Conservation (phyloP, 2,888 invertebrate genomes). For the Lepetodrilus schrolli region DNA sequence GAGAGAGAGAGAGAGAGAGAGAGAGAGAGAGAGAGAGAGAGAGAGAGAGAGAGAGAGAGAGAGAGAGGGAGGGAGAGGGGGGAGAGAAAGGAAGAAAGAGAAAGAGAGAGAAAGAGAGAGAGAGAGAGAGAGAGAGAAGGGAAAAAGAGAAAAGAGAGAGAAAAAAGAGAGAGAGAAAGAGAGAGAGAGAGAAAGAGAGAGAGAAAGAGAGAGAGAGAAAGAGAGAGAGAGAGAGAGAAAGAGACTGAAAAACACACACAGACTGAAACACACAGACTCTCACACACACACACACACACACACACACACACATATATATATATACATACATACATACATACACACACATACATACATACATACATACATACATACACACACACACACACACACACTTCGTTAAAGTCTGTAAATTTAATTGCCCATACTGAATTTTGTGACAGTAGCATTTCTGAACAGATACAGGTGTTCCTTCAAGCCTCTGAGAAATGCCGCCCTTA, state of each 20-base stretch:
- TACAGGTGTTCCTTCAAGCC: neutral
- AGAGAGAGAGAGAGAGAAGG: constrained; percentile 18
- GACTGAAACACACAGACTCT: constrained; percentile 27
- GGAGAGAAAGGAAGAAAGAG: neutral
- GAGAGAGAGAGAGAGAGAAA: neutral
- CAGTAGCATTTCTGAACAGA: neutral
- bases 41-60: constrained; percentile 11
- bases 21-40: constrained; percentile 6
- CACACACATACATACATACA: constrained; percentile 28
- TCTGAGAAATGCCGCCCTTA: constrained; percentile 35
- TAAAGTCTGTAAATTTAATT: too few species aligned
- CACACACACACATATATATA: too few species aligned
- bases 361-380: constrained; percentile 30
- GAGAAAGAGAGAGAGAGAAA: constrained; percentile 24
- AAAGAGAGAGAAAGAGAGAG: neutral
- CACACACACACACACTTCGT: constrained; percentile 15
- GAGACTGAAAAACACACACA: neutral
- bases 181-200: constrained; percentile 28
- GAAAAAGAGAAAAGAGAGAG: constrained; percentile 5
- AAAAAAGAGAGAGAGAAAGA: constrained; percentile 21
- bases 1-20: too few species aligned
- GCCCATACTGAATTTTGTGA: neutral
- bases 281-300: too few species aligned
- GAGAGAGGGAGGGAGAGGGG: constrained; percentile 17
- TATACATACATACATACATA: too few species aligned